These are phyloP conservation scores for Acholoe squamosa DNA, from an alignment of 2,888 invertebrate species.

Conservation along the genomic window DNA sequence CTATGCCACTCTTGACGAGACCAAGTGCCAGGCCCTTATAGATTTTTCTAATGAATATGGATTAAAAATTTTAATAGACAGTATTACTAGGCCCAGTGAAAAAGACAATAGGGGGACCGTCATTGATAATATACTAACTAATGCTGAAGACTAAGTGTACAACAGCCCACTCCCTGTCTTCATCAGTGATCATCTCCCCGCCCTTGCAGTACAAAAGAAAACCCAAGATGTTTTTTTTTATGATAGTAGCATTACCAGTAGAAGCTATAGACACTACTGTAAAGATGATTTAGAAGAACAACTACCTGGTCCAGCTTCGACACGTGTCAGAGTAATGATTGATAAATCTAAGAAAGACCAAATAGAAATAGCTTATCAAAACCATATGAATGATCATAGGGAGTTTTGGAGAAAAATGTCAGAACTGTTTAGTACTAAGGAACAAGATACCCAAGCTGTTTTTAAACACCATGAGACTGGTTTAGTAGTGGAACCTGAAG, in stretches of 20 bases:
- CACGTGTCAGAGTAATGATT: too few species aligned
- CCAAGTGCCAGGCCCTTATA: not conserved
- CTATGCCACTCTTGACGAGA: not conserved
- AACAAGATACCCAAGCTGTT: too few species aligned
- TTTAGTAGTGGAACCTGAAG: too few species aligned
- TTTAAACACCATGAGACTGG: too few species aligned
- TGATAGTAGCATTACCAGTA: not conserved
- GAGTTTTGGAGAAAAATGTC: too few species aligned
- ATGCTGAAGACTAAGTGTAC: not conserved
- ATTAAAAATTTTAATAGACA: not conserved
- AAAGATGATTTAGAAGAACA: not conserved
- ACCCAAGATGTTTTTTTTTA: not conserved
- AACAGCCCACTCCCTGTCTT: not conserved
- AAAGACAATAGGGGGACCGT: not conserved
- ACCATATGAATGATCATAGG: too few species aligned
- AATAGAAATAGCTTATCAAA: too few species aligned
- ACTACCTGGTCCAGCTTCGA: not conserved
- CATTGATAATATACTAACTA: not conserved
- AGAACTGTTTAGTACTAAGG: too few species aligned
- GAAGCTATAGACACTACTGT: not conserved
- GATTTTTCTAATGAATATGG: not conserved
- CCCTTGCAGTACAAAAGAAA: not conserved
- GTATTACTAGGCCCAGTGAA: not conserved
- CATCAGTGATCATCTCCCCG: not conserved
- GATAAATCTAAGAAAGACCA: too few species aligned